These are phyloP conservation scores for Xenopus petersii DNA, from an alignment of 2,797 vertebrate species.

Conservation along the genomic window DNA sequence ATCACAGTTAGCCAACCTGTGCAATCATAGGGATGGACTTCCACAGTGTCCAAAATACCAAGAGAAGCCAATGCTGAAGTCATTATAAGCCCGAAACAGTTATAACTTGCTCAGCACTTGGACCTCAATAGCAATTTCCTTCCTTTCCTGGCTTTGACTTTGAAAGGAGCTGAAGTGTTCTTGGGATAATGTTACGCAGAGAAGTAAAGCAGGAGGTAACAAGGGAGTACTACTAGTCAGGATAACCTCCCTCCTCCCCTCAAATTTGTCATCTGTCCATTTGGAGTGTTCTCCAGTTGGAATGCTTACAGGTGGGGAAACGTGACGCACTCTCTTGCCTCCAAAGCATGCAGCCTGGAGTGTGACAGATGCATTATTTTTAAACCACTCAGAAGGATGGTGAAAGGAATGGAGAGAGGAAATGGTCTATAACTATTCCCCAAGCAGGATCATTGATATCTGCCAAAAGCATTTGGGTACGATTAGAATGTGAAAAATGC, in stretches of 20 bases:
- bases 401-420: neutral
- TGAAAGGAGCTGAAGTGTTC: constrained; percentile 52
- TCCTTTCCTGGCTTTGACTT: constrained; percentile 46
- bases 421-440: constrained; percentile 24
- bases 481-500: too few relatives aligned
- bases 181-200: constrained; percentile 38
- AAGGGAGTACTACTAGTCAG: neutral
- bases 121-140: constrained; percentile 35
- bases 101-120: constrained; percentile 34
- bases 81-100: constrained; percentile 29
- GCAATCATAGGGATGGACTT: too few relatives aligned
- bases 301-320: constrained; percentile 39
- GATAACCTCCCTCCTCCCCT: neutral
- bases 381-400: constrained; percentile 22
- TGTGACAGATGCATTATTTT: constrained; percentile 49
- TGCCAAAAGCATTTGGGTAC: too few relatives aligned
- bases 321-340: constrained; percentile 13
- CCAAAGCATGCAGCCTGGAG: neutral
- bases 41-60: too few relatives aligned
- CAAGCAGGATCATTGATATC: too few relatives aligned
- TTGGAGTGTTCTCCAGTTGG: constrained; percentile 41
- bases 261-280: constrained; percentile 13
- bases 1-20: too few relatives aligned
- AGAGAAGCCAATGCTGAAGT: neutral
- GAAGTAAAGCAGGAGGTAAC: constrained; percentile 6